Evolutionary conservation across 1,140 invertebrate genomes (phyloP), one percentile per base, ranked within the genome.

Genomic region (Listronotus oregonensis): DNA sequence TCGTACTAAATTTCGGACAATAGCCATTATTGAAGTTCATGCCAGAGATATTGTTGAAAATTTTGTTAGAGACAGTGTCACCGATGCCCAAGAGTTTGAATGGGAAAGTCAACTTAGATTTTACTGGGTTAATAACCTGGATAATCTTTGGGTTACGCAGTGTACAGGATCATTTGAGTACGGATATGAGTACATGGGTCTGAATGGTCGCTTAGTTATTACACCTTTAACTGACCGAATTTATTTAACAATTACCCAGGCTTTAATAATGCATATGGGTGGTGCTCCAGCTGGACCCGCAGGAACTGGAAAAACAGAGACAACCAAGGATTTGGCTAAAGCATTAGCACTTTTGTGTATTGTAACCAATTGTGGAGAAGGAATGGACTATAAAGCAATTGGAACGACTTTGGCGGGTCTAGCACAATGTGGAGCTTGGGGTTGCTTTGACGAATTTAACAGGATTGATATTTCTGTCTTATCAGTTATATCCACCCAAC

Each of bases 121-220:
- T 80, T 96, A 96, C 76, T 96, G 94, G 94, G 80, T 90, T 3
- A 92, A 90, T 74, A 84, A 88, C 66, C 81, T 88, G 31, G 93
- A 96, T 77, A 91, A 94, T 70, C 77, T 95, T 5, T 86, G 88
- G 75, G 87, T 95, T 7, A 82, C 87, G 47, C 94, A 96, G 73
- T 96, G 93, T 75, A 92, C 90, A 0, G 93, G 91, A 80, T 78
- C 73, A 21, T 96, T 96, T 76, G 89, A 94, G 59, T 96, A 95
- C 75, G 94, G 94, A 12, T 96, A 95, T 73, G 94, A 96, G 76
- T 96, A 96, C 74, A 95, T 96, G 93, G 95, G 95, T 0, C 80
- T 96, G 0, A 95, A 95, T 80, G 93, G 91, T 1, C 85, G 93
- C 62, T 81, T 96, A 43, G 93, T 97, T 1, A 92, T 96, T 14